Evolutionary conservation across 1,140 invertebrate genomes (phyloP), one percentile per base, ranked within the genome.

Genomic region (Akabosia matsudoensis): DNA sequence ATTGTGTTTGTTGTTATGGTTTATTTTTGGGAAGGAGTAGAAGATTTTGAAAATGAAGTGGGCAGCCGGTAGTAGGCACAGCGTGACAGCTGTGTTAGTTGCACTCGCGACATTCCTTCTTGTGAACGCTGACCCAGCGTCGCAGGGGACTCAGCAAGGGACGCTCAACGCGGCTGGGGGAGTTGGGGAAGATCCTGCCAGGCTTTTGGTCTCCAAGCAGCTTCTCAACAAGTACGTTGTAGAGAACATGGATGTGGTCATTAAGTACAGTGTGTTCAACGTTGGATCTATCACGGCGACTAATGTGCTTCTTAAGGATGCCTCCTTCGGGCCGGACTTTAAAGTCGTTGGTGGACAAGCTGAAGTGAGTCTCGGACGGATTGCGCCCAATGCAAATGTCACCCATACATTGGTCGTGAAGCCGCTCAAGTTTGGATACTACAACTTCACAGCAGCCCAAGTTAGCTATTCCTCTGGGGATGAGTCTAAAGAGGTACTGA

Each of bases 151-250:
- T 30, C 54, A 61, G 24, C 61, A 28, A 7, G 61, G 61, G 3
- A 67, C 61, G 26, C 28, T 67, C 10, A 67, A 67, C 30, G 61
- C 3, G 2, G 3, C 24, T 2, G 30, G 7, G 3, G 26, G 26
- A 13, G 37, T 18, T 7, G 54, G 7, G 81, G 90, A 90, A 79
- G 88, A 87, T 33, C 83, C 88, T 70, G 92, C 93, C 22, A 88
- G 90, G 80, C 85, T 95, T 56, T 85, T 95, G 70, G 89, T 94
- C 18, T 92, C 92, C 1, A 95, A 95, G 86, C 92, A 94, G 86
- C 91, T 99, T 82, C 88, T 98, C n/a, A 99, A 98, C 83, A 96
- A 94, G 87, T 99, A 98, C 85, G 87, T 99, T 72, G 97, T 99
- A n/a, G 97, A 99, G 88, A 92, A 93, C 83, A 95, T 96, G 91